Evolutionary conservation across 2,888 invertebrate species (phyloP).

Genomic region (Caenorhabditis sulstoni): DNA sequence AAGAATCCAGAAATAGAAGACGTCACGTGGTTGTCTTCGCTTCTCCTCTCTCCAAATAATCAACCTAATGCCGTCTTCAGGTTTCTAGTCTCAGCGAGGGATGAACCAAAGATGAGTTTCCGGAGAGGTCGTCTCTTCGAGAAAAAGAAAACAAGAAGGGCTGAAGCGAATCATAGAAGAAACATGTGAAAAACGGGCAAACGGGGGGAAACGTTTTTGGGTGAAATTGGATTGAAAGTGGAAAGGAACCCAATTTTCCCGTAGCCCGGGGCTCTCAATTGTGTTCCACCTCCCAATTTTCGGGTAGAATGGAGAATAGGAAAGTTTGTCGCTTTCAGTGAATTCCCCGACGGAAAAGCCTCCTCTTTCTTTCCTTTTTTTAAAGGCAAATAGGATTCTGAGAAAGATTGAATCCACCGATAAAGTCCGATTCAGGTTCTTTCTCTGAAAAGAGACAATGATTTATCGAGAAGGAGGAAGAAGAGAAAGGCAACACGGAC

Average conservation of each 20-base stretch:
- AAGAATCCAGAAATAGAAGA: constrained; percentile 43
- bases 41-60: constrained; percentile 36
- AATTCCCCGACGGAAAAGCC: no score
- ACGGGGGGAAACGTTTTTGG: constrained; percentile 14
- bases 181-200: background rate
- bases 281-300: constrained; percentile 37
- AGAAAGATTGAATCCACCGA: background rate
- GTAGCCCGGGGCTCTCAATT: constrained; percentile 10
- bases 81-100: constrained; percentile 15
- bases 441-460: constrained; percentile 10
- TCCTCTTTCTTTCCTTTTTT: no score
- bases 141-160: background rate
- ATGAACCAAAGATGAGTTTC: constrained; percentile 39
- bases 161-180: constrained; percentile 5
- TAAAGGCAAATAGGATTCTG: no score
- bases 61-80: constrained; percentile 31
- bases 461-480: constrained; percentile 7
- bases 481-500: constrained; percentile 4
- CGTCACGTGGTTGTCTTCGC: constrained; percentile 27
- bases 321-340: background rate
- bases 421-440: constrained; percentile 10
- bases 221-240: constrained; percentile 36
- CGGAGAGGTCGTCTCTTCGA: background rate
- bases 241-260: constrained; percentile 49
- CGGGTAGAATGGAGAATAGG: constrained; percentile 1